These are phyloP conservation scores for Cherax quadricarinatus DNA, from an alignment of 1,140 invertebrate species.

Conservation along the genomic window DNA sequence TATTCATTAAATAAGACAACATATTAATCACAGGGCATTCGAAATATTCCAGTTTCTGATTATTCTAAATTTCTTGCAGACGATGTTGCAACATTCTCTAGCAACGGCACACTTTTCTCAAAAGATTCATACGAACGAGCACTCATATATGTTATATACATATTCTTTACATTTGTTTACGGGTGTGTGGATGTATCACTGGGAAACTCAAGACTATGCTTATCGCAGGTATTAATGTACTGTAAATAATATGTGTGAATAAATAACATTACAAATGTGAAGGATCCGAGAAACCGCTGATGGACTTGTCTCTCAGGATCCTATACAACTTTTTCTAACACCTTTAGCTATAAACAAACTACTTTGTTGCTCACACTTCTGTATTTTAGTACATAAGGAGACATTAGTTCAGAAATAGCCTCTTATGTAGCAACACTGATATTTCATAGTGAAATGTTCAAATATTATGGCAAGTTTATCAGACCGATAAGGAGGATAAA, in stretches of 20 bases:
- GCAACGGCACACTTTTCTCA: background rate
- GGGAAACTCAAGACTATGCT: background rate
- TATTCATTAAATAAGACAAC: background rate
- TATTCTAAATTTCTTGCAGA: background rate
- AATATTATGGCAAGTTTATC: too few relatives aligned
- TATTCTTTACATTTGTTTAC: background rate
- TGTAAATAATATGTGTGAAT: background rate
- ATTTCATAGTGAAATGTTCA: too few relatives aligned
- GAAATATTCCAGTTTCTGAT: background rate
- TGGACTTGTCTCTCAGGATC: background rate
- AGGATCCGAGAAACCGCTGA: background rate
- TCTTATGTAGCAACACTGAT: background rate
- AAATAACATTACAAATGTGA: background rate
- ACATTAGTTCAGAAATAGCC: background rate
- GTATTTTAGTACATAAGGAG: background rate
- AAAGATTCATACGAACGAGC: background rate
- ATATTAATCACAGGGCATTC: background rate
- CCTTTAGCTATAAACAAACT: background rate
- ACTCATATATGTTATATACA: background rate
- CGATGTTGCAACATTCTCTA: background rate
- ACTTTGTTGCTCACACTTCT: background rate
- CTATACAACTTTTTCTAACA: background rate
- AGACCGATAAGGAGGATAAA: too few relatives aligned
- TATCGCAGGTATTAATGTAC: background rate
- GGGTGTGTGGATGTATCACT: background rate